Evolutionary conservation across 2,797 vertebrate species (phyloP), one percentile per base, ranked within the genome.

Genomic region (Pempheris klunzingeri): DNA sequence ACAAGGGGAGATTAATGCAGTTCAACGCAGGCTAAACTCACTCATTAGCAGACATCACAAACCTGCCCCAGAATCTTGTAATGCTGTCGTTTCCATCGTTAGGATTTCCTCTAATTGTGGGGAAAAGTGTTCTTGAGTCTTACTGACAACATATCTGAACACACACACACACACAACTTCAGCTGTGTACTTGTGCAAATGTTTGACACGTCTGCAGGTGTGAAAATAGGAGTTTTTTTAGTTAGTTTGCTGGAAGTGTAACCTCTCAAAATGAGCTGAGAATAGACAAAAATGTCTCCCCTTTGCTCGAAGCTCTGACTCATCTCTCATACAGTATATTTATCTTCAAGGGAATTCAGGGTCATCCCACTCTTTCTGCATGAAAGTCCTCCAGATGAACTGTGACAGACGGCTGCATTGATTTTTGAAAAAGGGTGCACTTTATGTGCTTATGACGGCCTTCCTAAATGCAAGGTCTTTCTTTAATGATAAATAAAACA

Each of bases 401-500:
- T 50, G 59, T 36, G 47, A 67, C 34, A 46, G 28, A 54, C 0
- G 30, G 20, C 46, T 24, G 41, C 43, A 30, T 41, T n/a, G 15
- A 1, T 18, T 34, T 47, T 80, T 59, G 61, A 5, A 54, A 63
- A 43, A 53, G 54, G 30, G 24, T 54, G 52, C 52, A 68, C 28
- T 65, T 82, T 30, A 96, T 59, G 95, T 96, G 95, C 93, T 95
- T 32, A 94, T 96, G 94, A 83, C 96, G 94, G 94, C 86, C 95
- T 64, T 58, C 34, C 18, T 57, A 22, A n/a, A 64, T 17, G 47
- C n/a, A 54, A 72, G 36, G 14, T 52, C 26, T 47, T 49, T 61
- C 17, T 71, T 36, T 58, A 69, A 36, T 71, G 74, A 64, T 18
- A 58, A 68, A 80, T 36, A 52, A 30, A 15, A 38, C 26, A n/a